These are phyloP conservation scores for Grantiella picta DNA, from an alignment of 2,113 vertebrate species.

Conservation along the genomic window DNA sequence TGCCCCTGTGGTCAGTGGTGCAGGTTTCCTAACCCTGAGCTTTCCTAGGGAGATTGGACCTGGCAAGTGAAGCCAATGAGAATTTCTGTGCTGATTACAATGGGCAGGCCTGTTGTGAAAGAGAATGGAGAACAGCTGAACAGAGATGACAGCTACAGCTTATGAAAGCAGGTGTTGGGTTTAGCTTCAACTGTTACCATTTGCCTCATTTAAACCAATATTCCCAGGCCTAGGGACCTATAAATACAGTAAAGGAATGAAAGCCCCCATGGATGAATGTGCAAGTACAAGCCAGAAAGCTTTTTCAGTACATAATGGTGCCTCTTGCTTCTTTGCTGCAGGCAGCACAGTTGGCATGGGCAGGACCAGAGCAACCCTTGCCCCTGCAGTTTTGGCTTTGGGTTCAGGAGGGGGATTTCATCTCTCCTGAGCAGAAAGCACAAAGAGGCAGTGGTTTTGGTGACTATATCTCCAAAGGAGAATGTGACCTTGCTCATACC, in stretches of 20 bases:
- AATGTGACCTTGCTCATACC: neutral
- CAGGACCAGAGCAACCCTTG: neutral
- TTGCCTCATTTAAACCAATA: conserved; percentile 8
- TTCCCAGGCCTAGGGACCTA: neutral
- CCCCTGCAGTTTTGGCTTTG: neutral
- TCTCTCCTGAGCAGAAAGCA: neutral
- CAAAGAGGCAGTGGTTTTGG: neutral
- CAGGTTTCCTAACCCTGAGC: neutral
- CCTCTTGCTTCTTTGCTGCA: neutral
- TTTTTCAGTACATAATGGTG: neutral
- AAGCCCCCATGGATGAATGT: neutral
- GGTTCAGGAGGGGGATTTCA: neutral
- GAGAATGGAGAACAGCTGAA: conserved; percentile 20
- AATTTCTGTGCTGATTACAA: neutral
- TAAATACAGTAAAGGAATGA: neutral
- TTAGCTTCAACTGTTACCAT: conserved; percentile 19
- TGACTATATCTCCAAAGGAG: neutral
- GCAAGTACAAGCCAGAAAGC: neutral
- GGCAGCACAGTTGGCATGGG: neutral
- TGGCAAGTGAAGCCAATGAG: neutral
- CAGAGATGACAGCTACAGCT: conserved; percentile 26
- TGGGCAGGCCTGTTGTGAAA: neutral
- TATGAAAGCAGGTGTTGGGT: neutral
- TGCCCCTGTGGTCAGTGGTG: neutral
- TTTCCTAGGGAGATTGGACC: neutral